Evolutionary conservation across 1,140 invertebrate species (phyloP), one percentile per base, ranked within the genome.

Genomic region (Cotesia typhae): DNA sequence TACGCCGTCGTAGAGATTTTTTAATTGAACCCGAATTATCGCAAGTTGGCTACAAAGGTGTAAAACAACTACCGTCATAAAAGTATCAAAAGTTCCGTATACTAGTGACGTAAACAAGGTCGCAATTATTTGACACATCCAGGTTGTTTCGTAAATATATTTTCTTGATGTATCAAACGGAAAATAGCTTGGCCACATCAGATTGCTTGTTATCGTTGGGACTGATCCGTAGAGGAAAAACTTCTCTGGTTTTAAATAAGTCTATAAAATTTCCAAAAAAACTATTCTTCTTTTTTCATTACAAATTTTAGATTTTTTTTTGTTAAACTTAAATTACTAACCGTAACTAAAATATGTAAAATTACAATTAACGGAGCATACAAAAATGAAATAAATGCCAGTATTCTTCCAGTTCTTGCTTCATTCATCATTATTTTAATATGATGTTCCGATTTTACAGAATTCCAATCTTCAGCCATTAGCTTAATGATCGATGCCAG

Each of bases 31-130:
- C 28, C 68, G 64, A 14, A 76, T 55, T 57, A 71, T 76, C n/a
- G 14, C 3, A 20, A 71, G 66, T 64, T 74, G 75, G 53, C 52
- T 64, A 65, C 65, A 71, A 1, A 74, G 14, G n/a, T 76, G 75
- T 0, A 74, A 4, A 38, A 72, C 69, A 9, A 66, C 70, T 37
- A 74, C 61, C 3, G 71, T 63, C 7, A 76, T 70, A 35, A 74
- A 74, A 61, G 60, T 61, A 64, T 74, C 70, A 10, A 53, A 70
- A 3, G 52, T 41, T 10, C 59, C 36, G 68, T 72, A 76, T 41
- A 41, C 38, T 57, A 37, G 3, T 4, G 35, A 55, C 10, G 35
- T 57, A 9, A 74, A 2, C 28, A 70, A 4, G 10, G 52, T 38
- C 12, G 61, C 67, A 0, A 70, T 10, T n/a, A 70, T 72, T 37